Base-by-base conservation (phyloP, 2,113 vertebrate genomes). In the Perca schrenkii region DNA sequence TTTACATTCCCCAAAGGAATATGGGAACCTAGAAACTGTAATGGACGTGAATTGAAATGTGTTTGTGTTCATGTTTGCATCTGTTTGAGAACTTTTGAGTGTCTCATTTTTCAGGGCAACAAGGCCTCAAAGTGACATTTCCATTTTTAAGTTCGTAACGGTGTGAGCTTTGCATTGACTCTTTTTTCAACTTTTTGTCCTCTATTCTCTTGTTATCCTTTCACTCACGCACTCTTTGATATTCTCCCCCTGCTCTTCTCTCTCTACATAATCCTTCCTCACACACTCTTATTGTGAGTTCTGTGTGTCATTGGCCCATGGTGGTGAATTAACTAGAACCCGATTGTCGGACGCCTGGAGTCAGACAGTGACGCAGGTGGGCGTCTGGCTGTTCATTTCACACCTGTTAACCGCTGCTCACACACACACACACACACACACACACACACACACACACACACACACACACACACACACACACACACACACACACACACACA, bases 311-410 rank as follows among this genome's bases (percentile, higher is more conserved):
- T 53, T 43, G 17, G 50, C 21, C 17, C 34, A 47, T 69, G 77
- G 49, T 64, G 53, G 50, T 43, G 25, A 64, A 72, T 87, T 77
- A 67, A 77, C 49, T 36, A 6, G 17, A 52, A 31, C 46, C 14
- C 3, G 43, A 52, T 64, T 73, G 19, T 82, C 3, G 6, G 52
- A 70, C 14, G 28, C 34, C 69, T 54, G 6, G 36, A 82, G 76
- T 80, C 87, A 88, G 85, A 81, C 64, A 25, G 76, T 69, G 91
- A 83, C 66, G 34, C 87, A 89, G 88, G 88, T 88, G 78, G 74
- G 61, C 36, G 72, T 87, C 83, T 89, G 82, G 78, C 71, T 86
- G 53, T 77, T 92, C 83, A 90, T 92, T 92, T 91, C 87, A 92
- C 85, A 92, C 89, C 80, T 88, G 80, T 85, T 92, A 89, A 80